Percentiles rank a stretch among this genome's conserved stretches.
Evolutionary conservation across 2,888 invertebrate genomes (phyloP).

Genomic region (Chrysolina americana): DNA sequence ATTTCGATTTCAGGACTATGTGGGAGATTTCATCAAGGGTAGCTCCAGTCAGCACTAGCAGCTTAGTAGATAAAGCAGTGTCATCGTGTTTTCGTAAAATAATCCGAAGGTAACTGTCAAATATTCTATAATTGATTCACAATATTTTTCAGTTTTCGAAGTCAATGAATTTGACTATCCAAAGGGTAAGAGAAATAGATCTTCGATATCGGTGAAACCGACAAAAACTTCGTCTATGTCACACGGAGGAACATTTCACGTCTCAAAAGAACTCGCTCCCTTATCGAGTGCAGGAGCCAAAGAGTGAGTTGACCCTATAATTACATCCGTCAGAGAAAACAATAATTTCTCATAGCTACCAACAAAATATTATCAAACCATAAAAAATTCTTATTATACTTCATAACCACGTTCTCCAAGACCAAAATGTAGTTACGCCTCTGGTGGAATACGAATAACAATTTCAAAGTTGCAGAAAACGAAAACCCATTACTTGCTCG

Average conservation of each 20-base stretch:
- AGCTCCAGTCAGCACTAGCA: not conserved
- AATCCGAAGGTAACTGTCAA: not conserved
- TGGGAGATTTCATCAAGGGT: not conserved
- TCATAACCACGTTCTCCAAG: too few relatives aligned
- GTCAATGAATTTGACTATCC: constrained; percentile 32
- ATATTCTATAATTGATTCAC: not conserved
- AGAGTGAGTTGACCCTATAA: constrained; percentile 19
- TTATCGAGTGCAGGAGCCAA: constrained; percentile 45
- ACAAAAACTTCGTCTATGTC: constrained; percentile 27
- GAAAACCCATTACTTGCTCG: too few relatives aligned
- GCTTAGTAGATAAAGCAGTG: constrained; percentile 28
- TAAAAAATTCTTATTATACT: too few relatives aligned
- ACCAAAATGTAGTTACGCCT: too few relatives aligned
- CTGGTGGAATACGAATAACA: too few relatives aligned
- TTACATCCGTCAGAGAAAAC: too few relatives aligned
- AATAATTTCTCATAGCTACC: too few relatives aligned
- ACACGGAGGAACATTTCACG: constrained; percentile 59
- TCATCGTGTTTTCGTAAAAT: constrained; percentile 37
- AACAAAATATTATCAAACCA: too few relatives aligned
- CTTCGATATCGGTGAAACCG: constrained; percentile 2
- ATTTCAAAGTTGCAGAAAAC: too few relatives aligned
- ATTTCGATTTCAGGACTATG: constrained; percentile 2
- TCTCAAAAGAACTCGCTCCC: constrained; percentile 55
- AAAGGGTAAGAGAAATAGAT: not conserved
- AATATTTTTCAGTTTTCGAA: constrained; percentile 29